Evolutionary conservation across 2,113 vertebrate species (phyloP).

Genomic region (Spea multiplicata): DNA sequence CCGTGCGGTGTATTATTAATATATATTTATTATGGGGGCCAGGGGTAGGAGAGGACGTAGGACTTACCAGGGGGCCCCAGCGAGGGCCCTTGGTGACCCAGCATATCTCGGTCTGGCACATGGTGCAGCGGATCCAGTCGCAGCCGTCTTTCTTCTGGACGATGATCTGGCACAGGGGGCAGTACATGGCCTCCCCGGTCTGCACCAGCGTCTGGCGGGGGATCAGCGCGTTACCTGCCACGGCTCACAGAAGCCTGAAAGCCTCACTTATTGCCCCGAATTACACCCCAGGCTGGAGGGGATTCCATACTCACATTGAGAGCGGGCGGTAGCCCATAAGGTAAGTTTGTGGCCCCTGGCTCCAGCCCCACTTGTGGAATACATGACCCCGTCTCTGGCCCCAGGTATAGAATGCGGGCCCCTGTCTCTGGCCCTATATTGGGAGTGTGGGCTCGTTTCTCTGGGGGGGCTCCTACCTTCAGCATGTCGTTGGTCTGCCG

Average conservation of each 20-base stretch:
- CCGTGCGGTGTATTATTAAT: no score
- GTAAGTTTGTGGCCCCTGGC: not conserved
- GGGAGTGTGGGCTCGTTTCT: no score
- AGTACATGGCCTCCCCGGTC: constrained; percentile 89
- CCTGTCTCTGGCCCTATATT: no score
- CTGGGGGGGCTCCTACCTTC: constrained; percentile 67
- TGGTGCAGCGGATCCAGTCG: constrained; percentile 91
- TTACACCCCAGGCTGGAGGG: constrained; percentile 3
- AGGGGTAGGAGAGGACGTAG: constrained; percentile 54
- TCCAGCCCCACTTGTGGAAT: not conserved
- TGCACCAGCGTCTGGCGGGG: constrained; percentile 67
- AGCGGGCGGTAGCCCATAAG: constrained; percentile 64
- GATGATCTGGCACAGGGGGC: constrained; percentile 84
- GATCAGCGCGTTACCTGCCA: not conserved
- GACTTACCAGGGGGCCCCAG: constrained; percentile 81
- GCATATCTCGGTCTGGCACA: constrained; percentile 94
- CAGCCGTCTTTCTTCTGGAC: constrained; percentile 94
- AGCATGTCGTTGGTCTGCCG: constrained; percentile 75
- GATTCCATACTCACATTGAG: constrained; percentile 64
- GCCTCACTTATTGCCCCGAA: not conserved
- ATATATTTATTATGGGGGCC: no score
- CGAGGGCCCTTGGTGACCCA: constrained; percentile 92
- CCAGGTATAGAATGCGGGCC: no score
- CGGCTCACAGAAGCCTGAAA: no score
- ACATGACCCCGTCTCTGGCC: not conserved